Percentiles rank a stretch among this genome's conserved stretches.
These are phyloP conservation scores for Orchestes rusci DNA, from an alignment of 2,888 invertebrate species.

Conservation along the genomic window DNA sequence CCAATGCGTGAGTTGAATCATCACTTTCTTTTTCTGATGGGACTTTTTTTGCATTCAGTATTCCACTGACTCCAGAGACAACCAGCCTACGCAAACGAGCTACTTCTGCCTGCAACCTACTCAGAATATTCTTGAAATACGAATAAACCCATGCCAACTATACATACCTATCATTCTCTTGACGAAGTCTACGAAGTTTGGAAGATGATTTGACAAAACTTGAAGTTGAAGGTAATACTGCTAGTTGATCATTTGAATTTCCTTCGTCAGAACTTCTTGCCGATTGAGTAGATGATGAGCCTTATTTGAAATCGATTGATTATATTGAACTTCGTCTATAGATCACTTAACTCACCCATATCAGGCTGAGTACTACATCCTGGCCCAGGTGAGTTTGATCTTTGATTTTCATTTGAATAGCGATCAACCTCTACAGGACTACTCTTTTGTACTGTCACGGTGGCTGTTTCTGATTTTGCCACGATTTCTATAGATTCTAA, in stretches of 20 bases:
- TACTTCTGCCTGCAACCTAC: slow-evolving; percentile 56
- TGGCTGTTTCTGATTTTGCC: slow-evolving; percentile 23
- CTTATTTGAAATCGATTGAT: slow-evolving; percentile 26
- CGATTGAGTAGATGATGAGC: slow-evolving; percentile 40
- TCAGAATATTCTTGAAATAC: background rate
- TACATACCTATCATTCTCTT: slow-evolving; percentile 63
- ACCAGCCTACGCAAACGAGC: slow-evolving; percentile 61
- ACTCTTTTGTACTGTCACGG: slow-evolving; percentile 37
- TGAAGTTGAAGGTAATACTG: slow-evolving; percentile 36
- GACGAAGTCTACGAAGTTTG: slow-evolving; percentile 55
- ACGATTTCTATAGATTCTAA: slow-evolving; percentile 27
- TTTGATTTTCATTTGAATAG: slow-evolving; percentile 35
- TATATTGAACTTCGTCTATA: background rate
- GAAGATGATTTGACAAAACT: slow-evolving; percentile 43
- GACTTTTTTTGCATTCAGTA: slow-evolving; percentile 47
- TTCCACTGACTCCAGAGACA: slow-evolving; percentile 56
- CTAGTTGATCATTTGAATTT: slow-evolving; percentile 35
- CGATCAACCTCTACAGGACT: slow-evolving; percentile 35
- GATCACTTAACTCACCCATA: slow-evolving; percentile 37
- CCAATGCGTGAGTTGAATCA: slow-evolving; percentile 43
- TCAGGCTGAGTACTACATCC: slow-evolving; percentile 41
- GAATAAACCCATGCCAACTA: background rate
- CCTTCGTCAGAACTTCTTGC: slow-evolving; percentile 37
- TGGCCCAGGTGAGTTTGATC: slow-evolving; percentile 40
- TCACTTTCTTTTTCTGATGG: slow-evolving; percentile 43